These are phyloP conservation scores for Iphiclides podalirius DNA, from an alignment of 2,888 invertebrate species.

Conservation along the genomic window DNA sequence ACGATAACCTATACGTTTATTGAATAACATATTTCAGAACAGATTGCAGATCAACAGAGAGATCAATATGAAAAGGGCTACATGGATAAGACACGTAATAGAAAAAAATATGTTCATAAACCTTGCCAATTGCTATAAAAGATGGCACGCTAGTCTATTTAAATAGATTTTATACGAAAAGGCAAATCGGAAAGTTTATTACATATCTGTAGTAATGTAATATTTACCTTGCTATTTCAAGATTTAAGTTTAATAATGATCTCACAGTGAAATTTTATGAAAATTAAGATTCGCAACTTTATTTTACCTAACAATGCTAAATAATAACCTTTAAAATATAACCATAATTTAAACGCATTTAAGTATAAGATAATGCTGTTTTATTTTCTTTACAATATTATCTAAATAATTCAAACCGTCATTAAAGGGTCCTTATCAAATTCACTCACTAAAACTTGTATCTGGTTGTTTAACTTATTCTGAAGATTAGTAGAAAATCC, in stretches of 20 bases:
- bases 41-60: constrained; percentile 58
- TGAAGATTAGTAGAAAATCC: constrained; percentile 72
- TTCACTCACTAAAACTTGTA: constrained; percentile 84
- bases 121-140: constrained; percentile 67
- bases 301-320: constrained; percentile 29
- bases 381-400: constrained; percentile 15
- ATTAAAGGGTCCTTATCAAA: constrained; percentile 88
- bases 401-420: constrained; percentile 75
- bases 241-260: constrained; percentile 59
- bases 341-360: constrained; percentile 20
- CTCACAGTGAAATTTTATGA: constrained; percentile 51
- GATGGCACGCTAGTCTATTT: constrained; percentile 23
- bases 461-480: constrained; percentile 62
- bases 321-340: constrained; percentile 28
- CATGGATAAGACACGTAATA: constrained; percentile 55
- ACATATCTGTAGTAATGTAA: no score
- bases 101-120: constrained; percentile 54
- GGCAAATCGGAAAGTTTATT: no score
- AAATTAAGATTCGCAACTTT: constrained; percentile 33
- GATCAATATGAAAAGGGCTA: constrained; percentile 53
- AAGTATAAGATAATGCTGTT: constrained; percentile 6
- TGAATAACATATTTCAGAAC: constrained; percentile 73
- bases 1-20: constrained; percentile 44
- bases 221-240: constrained; percentile 3
- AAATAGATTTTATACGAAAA: constrained; percentile 21